Percentiles rank a stretch among this genome's conserved stretches.
Evolutionary conservation across 2,797 vertebrate species (phyloP).

Genomic region (Chelonia mydas): DNA sequence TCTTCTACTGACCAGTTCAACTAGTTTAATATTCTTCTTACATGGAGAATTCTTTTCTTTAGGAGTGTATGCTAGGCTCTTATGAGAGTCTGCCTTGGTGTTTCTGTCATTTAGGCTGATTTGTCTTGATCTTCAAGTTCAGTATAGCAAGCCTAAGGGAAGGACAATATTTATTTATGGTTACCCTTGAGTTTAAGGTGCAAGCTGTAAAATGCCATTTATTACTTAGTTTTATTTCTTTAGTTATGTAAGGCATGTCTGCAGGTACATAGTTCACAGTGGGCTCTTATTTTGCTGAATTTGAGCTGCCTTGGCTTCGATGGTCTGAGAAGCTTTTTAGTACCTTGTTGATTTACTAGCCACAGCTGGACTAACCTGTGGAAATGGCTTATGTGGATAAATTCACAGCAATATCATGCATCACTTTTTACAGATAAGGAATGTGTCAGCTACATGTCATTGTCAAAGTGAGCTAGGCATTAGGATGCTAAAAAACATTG

Average conservation of each 20-base stretch:
- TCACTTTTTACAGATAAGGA: neutral
- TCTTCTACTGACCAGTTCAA: neutral
- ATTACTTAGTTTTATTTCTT: neutral
- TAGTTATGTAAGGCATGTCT: neutral
- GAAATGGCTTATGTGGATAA: neutral
- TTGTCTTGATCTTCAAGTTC: neutral
- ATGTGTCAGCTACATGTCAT: neutral
- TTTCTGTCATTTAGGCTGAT: neutral
- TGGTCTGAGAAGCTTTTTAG: neutral
- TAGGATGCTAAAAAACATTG: neutral
- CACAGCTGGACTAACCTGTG: neutral
- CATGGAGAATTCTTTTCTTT: neutral
- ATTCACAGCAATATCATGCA: neutral
- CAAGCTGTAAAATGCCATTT: neutral
- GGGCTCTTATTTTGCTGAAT: neutral
- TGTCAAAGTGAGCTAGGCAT: neutral
- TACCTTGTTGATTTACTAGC: slow-evolving; percentile 8
- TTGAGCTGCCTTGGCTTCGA: neutral
- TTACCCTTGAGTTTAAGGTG: neutral
- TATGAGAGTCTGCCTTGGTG: neutral
- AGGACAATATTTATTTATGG: neutral
- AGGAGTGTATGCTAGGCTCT: neutral
- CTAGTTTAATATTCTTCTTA: neutral
- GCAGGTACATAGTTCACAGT: neutral
- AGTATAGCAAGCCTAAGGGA: neutral